Evolutionary conservation across 2,113 vertebrate genomes (phyloP), one percentile per base, ranked within the genome.

Genomic region (Pedionomus torquatus): DNA sequence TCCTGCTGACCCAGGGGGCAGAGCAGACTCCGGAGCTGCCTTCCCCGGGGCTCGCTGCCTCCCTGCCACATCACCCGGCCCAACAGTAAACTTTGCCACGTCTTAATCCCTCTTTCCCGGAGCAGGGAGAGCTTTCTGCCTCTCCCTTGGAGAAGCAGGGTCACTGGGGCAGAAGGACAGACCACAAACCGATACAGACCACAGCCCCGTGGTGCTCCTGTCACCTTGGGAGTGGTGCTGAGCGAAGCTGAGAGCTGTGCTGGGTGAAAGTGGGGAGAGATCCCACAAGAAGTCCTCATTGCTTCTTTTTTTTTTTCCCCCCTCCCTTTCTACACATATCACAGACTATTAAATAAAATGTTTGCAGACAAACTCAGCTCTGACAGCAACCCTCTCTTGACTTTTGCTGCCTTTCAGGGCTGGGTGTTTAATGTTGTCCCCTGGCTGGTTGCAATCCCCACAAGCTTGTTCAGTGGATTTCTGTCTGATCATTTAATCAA

Each of bases 351-450:
- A 72, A 7, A 76, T 51, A 16, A 75, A 80, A 60, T 68, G 64
- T 31, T 60, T 77, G 69, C 4, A 28, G 54, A n/a, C 43, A 31
- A 46, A 14, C 48, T n/a, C 19, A 12, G 33, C 24, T 89, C 64
- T 83, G 83, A 41, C 41, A 51, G 37, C 44, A 83, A 63, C 79
- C 23, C 48, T 86, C 49, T 94, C 75, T 82, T 64, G 46, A 51
- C 48, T 79, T 91, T 68, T 49, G 10, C 41, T 88, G 57, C 23
- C 20, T 95, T 96, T n/a, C 96, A 99, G 99, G 99, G 99, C 20
- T 99, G 99, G 99, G 98, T 99, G 95, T 99, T 99, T 97, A 99
- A 99, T 35, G 99, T 99, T 31, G 98, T 99, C 54, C 99, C 99
- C 10, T 99, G 99, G 99, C 97, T 99, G 89, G 99, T 99, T 91